Evolutionary conservation across 2,888 invertebrate genomes (phyloP).

Genomic region (Cheilosia urbana): DNA sequence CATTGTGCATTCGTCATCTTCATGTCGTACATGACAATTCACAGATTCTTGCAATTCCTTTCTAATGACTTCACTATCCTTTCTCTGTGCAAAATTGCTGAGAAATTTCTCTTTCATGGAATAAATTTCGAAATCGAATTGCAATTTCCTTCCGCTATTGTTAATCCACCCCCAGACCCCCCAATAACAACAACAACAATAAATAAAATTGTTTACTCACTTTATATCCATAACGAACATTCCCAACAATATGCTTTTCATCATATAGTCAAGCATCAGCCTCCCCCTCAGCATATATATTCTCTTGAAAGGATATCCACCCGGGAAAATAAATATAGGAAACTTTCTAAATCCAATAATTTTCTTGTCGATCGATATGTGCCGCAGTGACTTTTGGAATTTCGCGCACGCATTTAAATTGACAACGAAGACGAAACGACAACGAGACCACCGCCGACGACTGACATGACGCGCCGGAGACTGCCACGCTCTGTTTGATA

Average conservation of each 20-base stretch:
- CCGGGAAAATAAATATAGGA: slow-evolving; percentile 13
- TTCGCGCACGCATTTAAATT: slow-evolving; percentile 32
- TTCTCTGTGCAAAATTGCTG: not conserved
- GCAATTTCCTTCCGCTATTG: slow-evolving; percentile 61
- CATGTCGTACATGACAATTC: not conserved
- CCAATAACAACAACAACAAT: slow-evolving; percentile 25
- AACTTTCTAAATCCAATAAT: slow-evolving; percentile 35
- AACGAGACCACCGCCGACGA: not conserved
- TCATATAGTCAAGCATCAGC: slow-evolving; percentile 1
- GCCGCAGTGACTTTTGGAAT: slow-evolving; percentile 57
- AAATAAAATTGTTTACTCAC: slow-evolving; percentile 56
- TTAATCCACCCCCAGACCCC: slow-evolving; percentile 25
- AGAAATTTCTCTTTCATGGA: slow-evolving; percentile 25
- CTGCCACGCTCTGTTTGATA: slow-evolving; percentile 33
- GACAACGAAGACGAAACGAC: slow-evolving; percentile 9
- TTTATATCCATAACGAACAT: slow-evolving; percentile 49
- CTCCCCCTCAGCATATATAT: not conserved
- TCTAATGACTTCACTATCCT: slow-evolving; percentile 32
- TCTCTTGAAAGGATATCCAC: not conserved
- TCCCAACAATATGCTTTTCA: slow-evolving; percentile 49
- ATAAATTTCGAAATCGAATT: slow-evolving; percentile 44
- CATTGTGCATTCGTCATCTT: slow-evolving; percentile 36
- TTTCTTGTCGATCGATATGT: slow-evolving; percentile 49
- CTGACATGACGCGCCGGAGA: not conserved
- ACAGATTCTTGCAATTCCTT: slow-evolving; percentile 32